Evolutionary conservation across 2,888 invertebrate species (phyloP).

Genomic region (Pecten maximus): DNA sequence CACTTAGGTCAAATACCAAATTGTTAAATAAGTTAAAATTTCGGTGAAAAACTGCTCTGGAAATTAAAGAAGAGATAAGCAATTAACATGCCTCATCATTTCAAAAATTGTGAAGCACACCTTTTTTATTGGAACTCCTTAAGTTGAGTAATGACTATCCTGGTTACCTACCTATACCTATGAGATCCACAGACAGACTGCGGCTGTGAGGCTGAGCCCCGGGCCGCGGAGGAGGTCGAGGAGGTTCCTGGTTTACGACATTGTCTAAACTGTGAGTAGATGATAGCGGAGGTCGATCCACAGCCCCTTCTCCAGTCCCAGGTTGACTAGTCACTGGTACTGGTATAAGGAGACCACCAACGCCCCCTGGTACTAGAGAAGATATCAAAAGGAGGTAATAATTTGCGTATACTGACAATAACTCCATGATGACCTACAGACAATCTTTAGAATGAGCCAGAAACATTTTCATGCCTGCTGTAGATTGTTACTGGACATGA

Average conservation of each 20-base stretch:
- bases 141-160: no score
- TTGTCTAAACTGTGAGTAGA: conserved; percentile 49
- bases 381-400: not conserved
- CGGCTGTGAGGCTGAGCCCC: conserved; percentile 65
- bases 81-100: no score
- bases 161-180: conserved; percentile 57
- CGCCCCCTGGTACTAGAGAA: conserved; percentile 66
- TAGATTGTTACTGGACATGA: no score
- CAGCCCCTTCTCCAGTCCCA: conserved; percentile 43
- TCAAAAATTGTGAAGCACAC: no score
- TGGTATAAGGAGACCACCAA: conserved; percentile 72
- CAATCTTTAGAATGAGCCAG: no score
- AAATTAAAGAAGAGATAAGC: no score
- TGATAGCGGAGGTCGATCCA: conserved; percentile 43
- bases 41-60: no score
- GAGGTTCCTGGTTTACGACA: conserved; percentile 64
- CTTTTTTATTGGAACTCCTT: no score
- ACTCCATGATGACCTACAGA: no score
- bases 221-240: conserved; percentile 74
- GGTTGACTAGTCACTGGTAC: conserved; percentile 66
- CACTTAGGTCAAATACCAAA: not conserved
- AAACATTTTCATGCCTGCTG: no score
- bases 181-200: conserved; percentile 75
- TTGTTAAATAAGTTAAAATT: no score
- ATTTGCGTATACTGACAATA: not conserved